Evolutionary conservation across 1,140 invertebrate genomes (phyloP), one percentile per base, ranked within the genome.

Genomic region (Drosophila subobscura): DNA sequence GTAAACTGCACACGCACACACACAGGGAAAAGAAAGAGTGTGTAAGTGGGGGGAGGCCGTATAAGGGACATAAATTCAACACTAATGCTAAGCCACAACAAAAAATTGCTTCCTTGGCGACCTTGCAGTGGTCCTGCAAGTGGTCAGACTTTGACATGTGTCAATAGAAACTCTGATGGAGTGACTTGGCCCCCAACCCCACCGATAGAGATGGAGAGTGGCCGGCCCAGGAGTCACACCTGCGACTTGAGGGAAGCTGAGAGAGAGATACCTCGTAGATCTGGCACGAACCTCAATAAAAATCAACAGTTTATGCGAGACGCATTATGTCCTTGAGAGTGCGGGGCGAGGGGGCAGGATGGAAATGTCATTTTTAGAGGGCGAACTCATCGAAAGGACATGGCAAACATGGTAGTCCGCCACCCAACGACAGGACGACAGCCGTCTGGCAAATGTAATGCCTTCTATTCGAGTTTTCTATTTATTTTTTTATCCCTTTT

Each of bases 401-500:
- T 65, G 70, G 49, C 57, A 63, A 81, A 81, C 56, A 72, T 37
- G 33, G 29, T 49, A 71, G 49, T 23, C 56, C 49, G 6, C 46
- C 20, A 14, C 20, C 23, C 58, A 50, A 23, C 40, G 14, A 22
- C 5, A 16, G 41, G 14, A 66, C 61, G 71, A 53, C 29, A 10
- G 7, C 33, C 8, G 63, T 70, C 60, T 67, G 79, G 75, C 63
- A 89, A 88, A 88, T 88, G 83, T 88, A 78, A 83, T 88, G 83
- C 84, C 83, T 79, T 88, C 78, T 88, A 88, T 88, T 88, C 88
- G 83, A 78, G 88, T 88, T 88, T 88, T 88, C 84, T 88, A 88
- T 88, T 88, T 88, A 88, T 88, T 88, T 88, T 83, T 86, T 79
- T 86, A 86, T 86, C 83, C 83, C 75, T 86, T 85, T 74, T 54